Evolutionary conservation across 2,888 invertebrate genomes (phyloP), one percentile per base, ranked within the genome.

Genomic region (Sympetrum striolatum): DNA sequence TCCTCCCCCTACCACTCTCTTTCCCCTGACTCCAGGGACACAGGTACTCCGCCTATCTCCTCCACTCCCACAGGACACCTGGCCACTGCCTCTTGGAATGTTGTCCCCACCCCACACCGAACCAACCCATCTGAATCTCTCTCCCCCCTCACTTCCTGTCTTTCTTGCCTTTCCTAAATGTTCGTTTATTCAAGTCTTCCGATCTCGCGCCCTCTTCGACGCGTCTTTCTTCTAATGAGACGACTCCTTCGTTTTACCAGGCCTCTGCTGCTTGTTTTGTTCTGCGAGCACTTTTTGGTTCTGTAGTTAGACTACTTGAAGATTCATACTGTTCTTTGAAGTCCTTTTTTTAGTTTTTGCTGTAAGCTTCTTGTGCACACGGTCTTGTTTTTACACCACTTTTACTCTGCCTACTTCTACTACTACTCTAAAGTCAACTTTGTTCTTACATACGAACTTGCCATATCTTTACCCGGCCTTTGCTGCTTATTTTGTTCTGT

Each of bases 11-110:
- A 1, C 64, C 64, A 10, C n/a, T 14, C 25, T 12, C 14, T 73
- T 31, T 25, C 31, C 31, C 31, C 35, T 15, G 14, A 53, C 81
- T 81, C 81, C 44, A 39, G 48, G 81, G 81, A 44, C 81, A 81
- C 81, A 81, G 48, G 81, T 39, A 48, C 81, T 81, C 81, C 44
- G 25, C 81, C 80, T 80, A 80, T 80, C 80, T 35, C 39, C 39
- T 82, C 82, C 82, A 82, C 82, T 82, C 82, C 82, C 82, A 82
- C 82, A 58, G 58, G 82, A 82, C 82, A 82, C 82, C 82, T 82
- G 82, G 82, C 82, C 82, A 44, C 82, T 44, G 82, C 82, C 58
- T 82, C 82, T 31, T 82, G 82, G 82, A 82, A 82, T 82, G 82
- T 82, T 48, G 82, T 82, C 58, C 82, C 82, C 82, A 82, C 82